Percentiles rank a stretch among this genome's conserved stretches.
Evolutionary conservation across 2,113 vertebrate species (phyloP).

Genomic region (Rostratula benghalensis): DNA sequence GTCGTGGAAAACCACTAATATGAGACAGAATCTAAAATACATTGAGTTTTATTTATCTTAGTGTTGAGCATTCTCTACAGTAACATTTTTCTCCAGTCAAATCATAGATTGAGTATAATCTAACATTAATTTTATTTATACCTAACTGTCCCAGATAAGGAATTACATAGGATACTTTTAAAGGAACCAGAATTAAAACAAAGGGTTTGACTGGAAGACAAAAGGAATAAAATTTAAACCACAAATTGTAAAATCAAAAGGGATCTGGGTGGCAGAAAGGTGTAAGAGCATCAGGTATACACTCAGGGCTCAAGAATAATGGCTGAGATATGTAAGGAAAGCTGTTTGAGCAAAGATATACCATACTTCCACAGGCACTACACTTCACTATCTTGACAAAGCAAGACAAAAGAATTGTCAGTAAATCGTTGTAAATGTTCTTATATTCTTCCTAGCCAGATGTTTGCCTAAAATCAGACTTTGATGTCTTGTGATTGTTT

Average conservation of each 20-base stretch:
- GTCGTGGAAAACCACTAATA: not conserved
- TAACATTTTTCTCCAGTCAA: not conserved
- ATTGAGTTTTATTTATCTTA: not conserved
- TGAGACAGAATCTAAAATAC: not conserved
- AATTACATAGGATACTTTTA: not conserved
- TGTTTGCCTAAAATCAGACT: not conserved
- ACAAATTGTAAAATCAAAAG: not conserved
- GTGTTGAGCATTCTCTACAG: not conserved
- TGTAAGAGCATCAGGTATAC: not conserved
- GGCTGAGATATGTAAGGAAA: not conserved
- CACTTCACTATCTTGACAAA: not conserved
- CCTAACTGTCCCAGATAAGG: not conserved
- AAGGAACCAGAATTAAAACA: not conserved
- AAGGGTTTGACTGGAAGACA: not conserved
- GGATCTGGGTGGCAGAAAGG: not conserved
- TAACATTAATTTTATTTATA: not conserved
- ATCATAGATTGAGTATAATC: not conserved
- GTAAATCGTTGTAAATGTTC: not conserved
- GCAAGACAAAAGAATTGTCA: not conserved
- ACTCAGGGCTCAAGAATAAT: not conserved
- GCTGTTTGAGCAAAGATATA: not conserved
- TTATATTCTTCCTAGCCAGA: not conserved
- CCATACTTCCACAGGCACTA: not conserved
- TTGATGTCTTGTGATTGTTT: not conserved
- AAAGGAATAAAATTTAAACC: not conserved